phyloP scores from a whole-genome alignment of 2,888 invertebrate species.

The Dryocosmus kuriphilus region DNA sequence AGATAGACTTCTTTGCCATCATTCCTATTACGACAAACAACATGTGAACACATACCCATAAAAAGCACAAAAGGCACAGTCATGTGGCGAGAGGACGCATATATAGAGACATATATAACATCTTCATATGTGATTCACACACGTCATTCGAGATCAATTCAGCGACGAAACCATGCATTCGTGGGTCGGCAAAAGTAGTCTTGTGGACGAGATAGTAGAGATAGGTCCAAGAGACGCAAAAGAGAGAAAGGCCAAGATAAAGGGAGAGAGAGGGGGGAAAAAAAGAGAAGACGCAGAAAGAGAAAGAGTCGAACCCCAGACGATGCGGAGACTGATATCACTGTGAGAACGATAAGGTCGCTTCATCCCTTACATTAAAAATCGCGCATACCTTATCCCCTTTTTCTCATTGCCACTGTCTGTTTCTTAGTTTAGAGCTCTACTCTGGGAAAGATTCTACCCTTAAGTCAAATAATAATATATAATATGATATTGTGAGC shows the following conservation, averaged over 20 bases:
- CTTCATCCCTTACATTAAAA: constrained; percentile 48
- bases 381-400: constrained; percentile 42
- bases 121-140: constrained; percentile 28
- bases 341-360: constrained; percentile 52
- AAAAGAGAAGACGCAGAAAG: constrained; percentile 48
- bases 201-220: constrained; percentile 52
- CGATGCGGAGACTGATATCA: constrained; percentile 68
- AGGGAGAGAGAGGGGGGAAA: constrained; percentile 23
- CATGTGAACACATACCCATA: background rate
- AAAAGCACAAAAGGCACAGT: constrained; percentile 7
- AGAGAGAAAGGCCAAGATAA: constrained; percentile 31
- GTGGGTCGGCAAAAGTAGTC: constrained; percentile 33
- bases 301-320: constrained; percentile 62
- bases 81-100: constrained; percentile 4
- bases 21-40: constrained; percentile 13
- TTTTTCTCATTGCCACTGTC: constrained; percentile 53
- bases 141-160: constrained; percentile 40
- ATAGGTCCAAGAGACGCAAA: constrained; percentile 42
- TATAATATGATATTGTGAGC: background rate
- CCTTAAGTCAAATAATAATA: background rate
- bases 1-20: background rate
- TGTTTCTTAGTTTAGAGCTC: constrained; percentile 60
- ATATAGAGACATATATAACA: background rate
- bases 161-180: constrained; percentile 29
- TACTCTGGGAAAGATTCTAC: background rate